A percentile compares a stretch with the other conserved stretches of the same genome.
Conservation (phyloP, 2,113 vertebrate species). For the Callaeas wilsoni region DNA sequence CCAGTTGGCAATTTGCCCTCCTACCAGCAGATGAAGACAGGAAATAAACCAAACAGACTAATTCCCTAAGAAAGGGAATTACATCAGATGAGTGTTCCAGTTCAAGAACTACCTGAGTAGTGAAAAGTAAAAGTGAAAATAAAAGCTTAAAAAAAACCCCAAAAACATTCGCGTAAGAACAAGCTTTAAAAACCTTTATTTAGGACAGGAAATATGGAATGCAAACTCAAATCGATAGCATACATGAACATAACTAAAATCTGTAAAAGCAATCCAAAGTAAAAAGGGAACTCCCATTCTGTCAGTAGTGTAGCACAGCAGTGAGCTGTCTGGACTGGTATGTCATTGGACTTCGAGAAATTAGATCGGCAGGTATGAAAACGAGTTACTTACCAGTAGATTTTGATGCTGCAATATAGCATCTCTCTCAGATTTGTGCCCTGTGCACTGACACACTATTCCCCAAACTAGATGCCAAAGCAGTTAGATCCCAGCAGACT, state of each 20-base stretch:
- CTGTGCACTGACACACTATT: background rate
- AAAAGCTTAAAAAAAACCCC: conserved; percentile 55
- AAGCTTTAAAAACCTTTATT: conserved; percentile 27
- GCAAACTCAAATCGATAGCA: conserved; percentile 49
- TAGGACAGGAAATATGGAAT: conserved; percentile 29
- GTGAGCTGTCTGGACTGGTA: conserved; percentile 42
- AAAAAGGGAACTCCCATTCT: background rate
- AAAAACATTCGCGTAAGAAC: conserved; percentile 26
- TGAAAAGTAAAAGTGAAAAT: conserved; percentile 56
- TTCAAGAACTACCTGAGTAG: conserved; percentile 61
- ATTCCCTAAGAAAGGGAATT: conserved; percentile 61
- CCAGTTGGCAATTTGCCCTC: conserved; percentile 59
- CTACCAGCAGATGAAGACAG: conserved; percentile 64
- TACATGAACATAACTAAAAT: conserved; percentile 30
- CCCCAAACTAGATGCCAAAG: background rate
- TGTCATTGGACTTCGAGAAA: conserved; percentile 58
- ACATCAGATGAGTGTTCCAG: conserved; percentile 51
- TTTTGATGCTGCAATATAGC: background rate
- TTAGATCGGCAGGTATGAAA: conserved; percentile 51
- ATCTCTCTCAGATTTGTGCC: background rate
- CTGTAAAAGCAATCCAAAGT: conserved; percentile 20
- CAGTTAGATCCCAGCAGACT: background rate
- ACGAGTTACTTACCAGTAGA: background rate
- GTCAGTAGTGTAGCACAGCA: background rate
- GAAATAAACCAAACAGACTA: conserved; percentile 63